Evolutionary conservation across 2,888 invertebrate species (phyloP).

Genomic region (Tiphia femorata): DNA sequence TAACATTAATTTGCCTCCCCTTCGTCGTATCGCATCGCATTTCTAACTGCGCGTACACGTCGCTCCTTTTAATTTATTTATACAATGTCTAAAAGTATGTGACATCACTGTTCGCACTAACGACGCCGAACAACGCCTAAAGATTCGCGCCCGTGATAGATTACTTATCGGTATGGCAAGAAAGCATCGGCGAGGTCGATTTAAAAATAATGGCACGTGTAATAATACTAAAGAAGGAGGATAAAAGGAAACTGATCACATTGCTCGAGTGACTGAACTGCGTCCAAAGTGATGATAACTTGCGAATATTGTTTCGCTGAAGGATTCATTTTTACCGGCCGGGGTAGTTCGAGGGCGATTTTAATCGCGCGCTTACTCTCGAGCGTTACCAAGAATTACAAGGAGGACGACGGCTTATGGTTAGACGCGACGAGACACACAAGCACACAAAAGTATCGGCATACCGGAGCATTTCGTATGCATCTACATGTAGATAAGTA

Average conservation of each 20-base stretch:
- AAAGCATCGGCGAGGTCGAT: constrained; percentile 27
- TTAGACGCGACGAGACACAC: too few relatives aligned
- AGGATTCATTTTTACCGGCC: constrained; percentile 31
- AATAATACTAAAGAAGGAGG: constrained; percentile 42
- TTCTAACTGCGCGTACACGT: constrained; percentile 37
- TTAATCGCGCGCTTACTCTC: too few relatives aligned
- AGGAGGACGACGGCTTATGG: too few relatives aligned
- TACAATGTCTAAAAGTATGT: constrained; percentile 27
- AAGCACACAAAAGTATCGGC: too few relatives aligned
- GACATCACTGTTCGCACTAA: constrained; percentile 17
- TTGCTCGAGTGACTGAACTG: constrained; percentile 22
- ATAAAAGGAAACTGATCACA: constrained; percentile 25
- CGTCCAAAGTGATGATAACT: constrained; percentile 46
- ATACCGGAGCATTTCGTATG: too few relatives aligned
- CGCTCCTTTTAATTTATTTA: constrained; percentile 23
- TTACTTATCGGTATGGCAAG: constrained; percentile 39
- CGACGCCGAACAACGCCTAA: constrained; percentile 7
- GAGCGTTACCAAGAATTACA: too few relatives aligned
- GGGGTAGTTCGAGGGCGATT: constrained; percentile 14
- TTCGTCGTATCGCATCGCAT: constrained; percentile 36
- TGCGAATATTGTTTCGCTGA: constrained; percentile 32
- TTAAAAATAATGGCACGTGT: constrained; percentile 51
- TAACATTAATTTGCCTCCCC: constrained; percentile 4
- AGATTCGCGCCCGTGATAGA: constrained; percentile 17
- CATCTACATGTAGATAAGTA: too few relatives aligned